A percentile compares a stretch with the other conserved stretches of the same genome.
These are phyloP conservation scores for Metopolophium dirhodum DNA, from an alignment of 1,140 invertebrate genomes.

Conservation along the genomic window DNA sequence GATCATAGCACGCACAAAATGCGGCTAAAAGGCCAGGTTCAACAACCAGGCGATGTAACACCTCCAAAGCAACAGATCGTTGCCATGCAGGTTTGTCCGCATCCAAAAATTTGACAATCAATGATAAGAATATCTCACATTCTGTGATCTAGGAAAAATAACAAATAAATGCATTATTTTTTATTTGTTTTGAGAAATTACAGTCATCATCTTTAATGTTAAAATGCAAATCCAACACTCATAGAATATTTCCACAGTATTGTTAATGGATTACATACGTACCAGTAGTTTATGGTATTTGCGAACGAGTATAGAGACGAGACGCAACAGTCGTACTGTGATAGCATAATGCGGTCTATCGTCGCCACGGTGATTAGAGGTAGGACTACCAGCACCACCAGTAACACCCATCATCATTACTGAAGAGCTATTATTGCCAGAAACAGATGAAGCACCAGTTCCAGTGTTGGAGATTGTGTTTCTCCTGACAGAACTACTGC, in stretches of 20 bases:
- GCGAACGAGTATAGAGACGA: constrained; percentile 91
- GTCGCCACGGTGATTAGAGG: constrained; percentile 69
- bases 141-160: constrained; percentile 79
- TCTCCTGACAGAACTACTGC: constrained; percentile 56
- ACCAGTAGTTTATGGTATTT: constrained; percentile 93
- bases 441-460: neutral
- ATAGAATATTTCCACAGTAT: neutral
- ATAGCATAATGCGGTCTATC: constrained; percentile 97
- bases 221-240: neutral
- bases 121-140: constrained; percentile 96
- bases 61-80: constrained; percentile 90
- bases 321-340: constrained; percentile 89
- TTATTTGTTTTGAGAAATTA: neutral
- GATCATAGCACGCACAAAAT: constrained; percentile 94
- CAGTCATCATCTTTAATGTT: neutral
- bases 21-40: constrained; percentile 87
- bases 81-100: constrained; percentile 97
- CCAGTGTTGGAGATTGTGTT: neutral
- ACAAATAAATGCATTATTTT: neutral
- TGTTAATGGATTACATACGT: constrained; percentile 62
- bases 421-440: constrained; percentile 19
- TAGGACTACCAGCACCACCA: constrained; percentile 63
- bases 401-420: constrained; percentile 59
- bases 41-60: constrained; percentile 91
- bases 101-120: constrained; percentile 97